These are phyloP conservation scores for Coptotermes formosanus DNA, from an alignment of 1,140 invertebrate genomes.

Conservation along the genomic window DNA sequence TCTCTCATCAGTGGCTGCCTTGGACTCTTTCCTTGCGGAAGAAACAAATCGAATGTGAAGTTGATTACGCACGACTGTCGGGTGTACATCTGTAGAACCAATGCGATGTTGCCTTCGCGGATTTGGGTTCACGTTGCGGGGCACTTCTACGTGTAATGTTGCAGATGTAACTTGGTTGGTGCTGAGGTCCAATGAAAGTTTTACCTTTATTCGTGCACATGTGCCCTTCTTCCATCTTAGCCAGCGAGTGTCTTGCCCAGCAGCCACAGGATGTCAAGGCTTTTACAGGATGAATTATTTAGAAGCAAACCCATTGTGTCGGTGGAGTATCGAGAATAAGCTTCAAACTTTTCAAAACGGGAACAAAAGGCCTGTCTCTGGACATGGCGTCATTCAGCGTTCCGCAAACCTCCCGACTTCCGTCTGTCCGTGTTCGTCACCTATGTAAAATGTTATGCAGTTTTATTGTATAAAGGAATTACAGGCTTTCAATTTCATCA, in stretches of 20 bases:
- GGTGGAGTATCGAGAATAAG: not conserved
- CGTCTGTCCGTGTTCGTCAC: not conserved
- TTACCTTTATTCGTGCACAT: not conserved
- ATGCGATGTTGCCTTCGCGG: too few species aligned
- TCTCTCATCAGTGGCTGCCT: too few species aligned
- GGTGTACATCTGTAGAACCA: too few species aligned
- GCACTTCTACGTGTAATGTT: too few species aligned
- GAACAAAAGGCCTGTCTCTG: not conserved
- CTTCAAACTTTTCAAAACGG: not conserved
- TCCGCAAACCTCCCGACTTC: not conserved
- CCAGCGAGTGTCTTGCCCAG: not conserved
- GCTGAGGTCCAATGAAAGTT: too few species aligned
- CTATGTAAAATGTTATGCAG: not conserved
- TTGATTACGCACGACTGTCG: too few species aligned
- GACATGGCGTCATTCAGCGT: not conserved
- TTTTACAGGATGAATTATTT: conserved; percentile 14
- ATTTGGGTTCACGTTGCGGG: too few species aligned
- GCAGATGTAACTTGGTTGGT: too few species aligned
- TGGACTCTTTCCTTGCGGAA: too few species aligned
- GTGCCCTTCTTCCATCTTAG: not conserved
- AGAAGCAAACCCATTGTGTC: conserved; percentile 10
- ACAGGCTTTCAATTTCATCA: too few species aligned
- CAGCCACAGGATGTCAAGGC: not conserved
- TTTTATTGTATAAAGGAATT: too few species aligned
- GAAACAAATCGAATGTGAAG: too few species aligned